phyloP scores from a whole-genome alignment of 2,113 vertebrate genomes.

The Irena cyanogastra region DNA sequence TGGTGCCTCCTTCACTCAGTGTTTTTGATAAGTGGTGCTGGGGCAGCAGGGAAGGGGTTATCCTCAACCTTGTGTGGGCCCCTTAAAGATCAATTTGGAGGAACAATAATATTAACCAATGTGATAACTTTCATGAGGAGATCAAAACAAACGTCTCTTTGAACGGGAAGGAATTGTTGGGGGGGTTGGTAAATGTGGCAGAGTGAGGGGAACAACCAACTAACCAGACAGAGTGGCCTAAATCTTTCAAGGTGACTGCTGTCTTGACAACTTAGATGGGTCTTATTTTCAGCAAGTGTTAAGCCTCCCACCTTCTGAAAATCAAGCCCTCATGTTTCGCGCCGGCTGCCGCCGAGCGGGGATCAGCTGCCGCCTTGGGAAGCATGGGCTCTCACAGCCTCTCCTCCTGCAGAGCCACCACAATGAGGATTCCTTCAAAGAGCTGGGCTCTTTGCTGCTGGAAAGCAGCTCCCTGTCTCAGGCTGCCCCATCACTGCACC shows the following conservation, averaged over 20 bases:
- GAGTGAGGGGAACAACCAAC: not conserved
- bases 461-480: not conserved
- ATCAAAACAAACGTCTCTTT: not conserved
- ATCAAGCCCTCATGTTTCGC: not conserved
- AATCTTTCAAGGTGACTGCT: slow-evolving; percentile 47
- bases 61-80: not conserved
- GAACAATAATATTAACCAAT: not conserved
- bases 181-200: not conserved
- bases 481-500: fast-evolving
- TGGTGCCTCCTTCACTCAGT: not conserved
- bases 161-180: not conserved
- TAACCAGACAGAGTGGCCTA: not conserved
- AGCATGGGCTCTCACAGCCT: not conserved
- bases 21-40: slow-evolving; percentile 13
- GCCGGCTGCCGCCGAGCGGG: not conserved
- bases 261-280: slow-evolving; percentile 26
- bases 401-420: not conserved
- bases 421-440: not conserved
- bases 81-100: too few relatives aligned
- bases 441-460: not conserved
- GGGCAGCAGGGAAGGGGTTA: slow-evolving; percentile 1
- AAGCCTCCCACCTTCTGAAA: slow-evolving; percentile 39
- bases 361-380: slow-evolving; percentile 5
- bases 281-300: slow-evolving; percentile 37
- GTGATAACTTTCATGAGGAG: not conserved